Evolutionary conservation across 2,888 invertebrate species (phyloP).

Genomic region (Aphodius granarius): DNA sequence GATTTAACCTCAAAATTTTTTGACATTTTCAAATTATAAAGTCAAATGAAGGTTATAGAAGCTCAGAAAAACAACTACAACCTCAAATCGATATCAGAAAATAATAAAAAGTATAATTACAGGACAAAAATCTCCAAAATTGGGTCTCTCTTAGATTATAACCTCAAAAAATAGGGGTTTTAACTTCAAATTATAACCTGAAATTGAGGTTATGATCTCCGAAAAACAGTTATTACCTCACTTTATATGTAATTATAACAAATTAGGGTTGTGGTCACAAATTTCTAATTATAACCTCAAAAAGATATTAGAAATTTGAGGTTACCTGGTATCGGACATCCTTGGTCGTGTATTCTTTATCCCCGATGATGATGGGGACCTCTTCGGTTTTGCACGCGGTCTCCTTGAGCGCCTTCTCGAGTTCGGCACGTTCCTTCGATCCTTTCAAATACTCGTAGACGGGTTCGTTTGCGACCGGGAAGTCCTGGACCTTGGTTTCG

Average conservation of each 20-base stretch:
- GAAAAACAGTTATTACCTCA: too few species aligned
- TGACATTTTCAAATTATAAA: too few species aligned
- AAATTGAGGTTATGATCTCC: not conserved
- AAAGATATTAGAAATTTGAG: not conserved
- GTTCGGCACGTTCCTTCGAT: constrained; percentile 75
- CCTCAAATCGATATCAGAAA: too few species aligned
- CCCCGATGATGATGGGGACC: constrained; percentile 96
- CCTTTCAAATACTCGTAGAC: constrained; percentile 79
- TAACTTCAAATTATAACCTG: not conserved
- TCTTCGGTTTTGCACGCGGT: constrained; percentile 72
- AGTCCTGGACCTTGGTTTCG: constrained; percentile 66
- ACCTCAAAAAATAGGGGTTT: too few species aligned
- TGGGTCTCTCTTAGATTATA: too few species aligned
- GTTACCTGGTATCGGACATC: constrained; percentile 75
- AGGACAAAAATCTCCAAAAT: too few species aligned
- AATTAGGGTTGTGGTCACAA: constrained; percentile 13
- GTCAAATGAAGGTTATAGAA: too few species aligned
- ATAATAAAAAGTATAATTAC: too few species aligned
- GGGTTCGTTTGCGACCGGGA: constrained; percentile 77
- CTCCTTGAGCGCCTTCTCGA: constrained; percentile 70
- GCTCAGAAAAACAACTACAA: too few species aligned
- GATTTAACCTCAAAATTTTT: too few species aligned
- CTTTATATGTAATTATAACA: too few species aligned
- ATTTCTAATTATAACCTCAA: not conserved
- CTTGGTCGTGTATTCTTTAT: constrained; percentile 77